Base-by-base conservation (phyloP, 2,888 invertebrate genomes). In the Scaptomyza polygonia region DNA sequence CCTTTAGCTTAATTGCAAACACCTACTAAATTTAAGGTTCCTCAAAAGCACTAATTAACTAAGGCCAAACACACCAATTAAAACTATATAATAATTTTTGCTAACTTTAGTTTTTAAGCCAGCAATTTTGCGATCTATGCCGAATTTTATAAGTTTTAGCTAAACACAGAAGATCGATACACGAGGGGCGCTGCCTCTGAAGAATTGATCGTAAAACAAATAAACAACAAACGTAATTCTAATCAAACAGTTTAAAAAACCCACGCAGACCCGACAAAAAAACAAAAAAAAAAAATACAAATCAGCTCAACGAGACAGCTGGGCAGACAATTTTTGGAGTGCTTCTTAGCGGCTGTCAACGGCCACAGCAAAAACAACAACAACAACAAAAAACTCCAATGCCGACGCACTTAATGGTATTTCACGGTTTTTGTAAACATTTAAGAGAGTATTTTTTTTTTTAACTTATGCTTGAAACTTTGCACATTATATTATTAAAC, bases 151-250 rank as follows among this genome's bases (percentile, higher is more conserved):
- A n/a, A 16, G 29, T 39, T 29, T 14, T 16, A 69, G 42, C 75
- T 72, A 79, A 86, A 79, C 68, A 72, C 62, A 77, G 55, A 84
- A 75, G 81, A 83, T 83, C 77, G 86, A 83, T 72, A 68, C 53
- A 52, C 59, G 44, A 77, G 71, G 73, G 62, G 63, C 55, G 61
- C 61, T 67, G 65, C 39, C 57, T 21, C 45, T 42, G 27, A 57
- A 39, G 8, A 64, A 53, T 53, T 61, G 66, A 54, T 7, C 25
- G 11, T 30, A 54, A 25, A 40, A 51, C 27, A 47, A 21, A 58
- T 7, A 39, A 54, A 25, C 32, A 51, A 30, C 55, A 21, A 61
- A 58, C 52, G 34, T 34, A 55, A 44, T 74, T 70, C 43, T 62
- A 85, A 85, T 77, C 79, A 79, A 79, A 76, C 83, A 62, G 63